phyloP scores from a whole-genome alignment of 1,140 invertebrate genomes.

The Sinonovacula constricta region DNA sequence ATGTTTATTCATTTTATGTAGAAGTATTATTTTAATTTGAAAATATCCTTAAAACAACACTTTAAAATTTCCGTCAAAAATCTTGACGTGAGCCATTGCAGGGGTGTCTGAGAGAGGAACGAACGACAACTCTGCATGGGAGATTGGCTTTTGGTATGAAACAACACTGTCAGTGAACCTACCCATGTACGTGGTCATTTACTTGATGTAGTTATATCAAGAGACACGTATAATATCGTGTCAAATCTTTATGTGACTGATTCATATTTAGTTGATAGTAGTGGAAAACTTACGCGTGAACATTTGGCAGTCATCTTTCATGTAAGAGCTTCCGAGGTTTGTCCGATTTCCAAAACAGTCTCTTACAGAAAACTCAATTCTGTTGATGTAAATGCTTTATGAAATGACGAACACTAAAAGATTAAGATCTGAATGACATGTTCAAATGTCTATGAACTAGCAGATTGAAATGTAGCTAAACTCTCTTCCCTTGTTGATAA shows the following conservation, averaged over 20 bases:
- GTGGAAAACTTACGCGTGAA: neutral
- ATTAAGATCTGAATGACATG: neutral
- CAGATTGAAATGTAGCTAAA: neutral
- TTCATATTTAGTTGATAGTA: neutral
- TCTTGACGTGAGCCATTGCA: slow-evolving; percentile 11
- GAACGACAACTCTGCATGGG: too few species aligned
- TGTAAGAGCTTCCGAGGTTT: neutral
- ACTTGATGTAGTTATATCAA: slow-evolving; percentile 36
- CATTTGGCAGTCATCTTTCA: neutral
- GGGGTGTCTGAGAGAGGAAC: neutral
- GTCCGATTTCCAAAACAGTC: slow-evolving; percentile 1
- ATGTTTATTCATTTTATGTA: too few species aligned
- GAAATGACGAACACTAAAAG: neutral
- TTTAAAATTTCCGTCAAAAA: too few species aligned
- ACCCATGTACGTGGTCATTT: slow-evolving; percentile 44
- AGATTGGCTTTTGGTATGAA: slow-evolving; percentile 13
- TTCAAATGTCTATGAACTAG: neutral
- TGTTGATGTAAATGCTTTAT: neutral
- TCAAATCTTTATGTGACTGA: neutral
- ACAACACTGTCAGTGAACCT: slow-evolving; percentile 17
- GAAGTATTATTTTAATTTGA: too few species aligned
- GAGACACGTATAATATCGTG: neutral
- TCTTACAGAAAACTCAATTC: neutral
- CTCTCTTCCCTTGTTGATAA: neutral
- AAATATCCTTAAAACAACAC: too few species aligned